Base-by-base conservation (phyloP, 2,888 invertebrate genomes). In the Tethea ocularis region DNA sequence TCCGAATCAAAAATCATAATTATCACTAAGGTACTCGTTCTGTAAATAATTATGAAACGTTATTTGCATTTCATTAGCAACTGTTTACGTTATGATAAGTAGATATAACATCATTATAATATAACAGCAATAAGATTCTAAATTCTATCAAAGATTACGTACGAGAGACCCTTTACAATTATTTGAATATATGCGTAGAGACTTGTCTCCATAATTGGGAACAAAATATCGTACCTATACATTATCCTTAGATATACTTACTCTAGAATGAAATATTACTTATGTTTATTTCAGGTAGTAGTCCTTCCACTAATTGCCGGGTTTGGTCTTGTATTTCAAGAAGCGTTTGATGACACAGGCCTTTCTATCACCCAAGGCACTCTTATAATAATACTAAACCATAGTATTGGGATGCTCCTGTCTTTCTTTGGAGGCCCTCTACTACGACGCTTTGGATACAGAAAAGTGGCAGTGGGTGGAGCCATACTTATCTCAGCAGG, bases 321-420 rank as follows among this genome's bases (percentile, higher is more conserved):
- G 57, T 96, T 96, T 70, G 95, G 95, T n/a, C 87, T 96, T 57
- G 88, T 96, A 26, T 95, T 95, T 75, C 94, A 95, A 87, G 94
- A 95, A 71, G 94, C 94, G 5, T 95, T 96, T 70, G 82, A 81
- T 2, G 88, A 91, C 6, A 86, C 95, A 1, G 93, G 93, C 6
- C 83, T 96, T 60, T 87, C 94, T 15, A 94, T 94, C 0, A 95
- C 95, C 0, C 94, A 96, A 74, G 93, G 94, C 7, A 93, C 95
- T 2, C 84, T 95, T 23, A 94, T 96, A 52, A 94, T 96, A 57
- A 95, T 94, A 68, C 83, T 95, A 17, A 96, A 96, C 78, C 94
- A 95, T 68, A 95, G 96, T 22, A 94, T 95, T 69, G 95, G 95
- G 10, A 95, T 96, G 95, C 82, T 95, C 17, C 78, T 95, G 29